Evolutionary conservation across 2,113 vertebrate species (phyloP).

Genomic region (Phocoena phocoena): DNA sequence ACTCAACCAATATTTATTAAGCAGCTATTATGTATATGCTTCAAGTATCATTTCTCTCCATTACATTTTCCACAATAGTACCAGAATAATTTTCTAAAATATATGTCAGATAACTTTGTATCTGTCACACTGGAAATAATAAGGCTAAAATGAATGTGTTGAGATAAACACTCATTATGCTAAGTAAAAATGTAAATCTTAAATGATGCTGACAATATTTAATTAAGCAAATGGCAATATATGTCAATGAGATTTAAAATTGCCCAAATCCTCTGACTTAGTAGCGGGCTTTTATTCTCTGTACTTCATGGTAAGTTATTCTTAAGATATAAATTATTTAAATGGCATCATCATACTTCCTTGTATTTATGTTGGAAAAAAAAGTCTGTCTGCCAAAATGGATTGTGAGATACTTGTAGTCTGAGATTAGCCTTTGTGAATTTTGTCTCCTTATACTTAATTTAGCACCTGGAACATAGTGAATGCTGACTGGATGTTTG

Average conservation of each 20-base stretch:
- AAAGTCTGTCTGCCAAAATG: background rate
- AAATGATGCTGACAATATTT: background rate
- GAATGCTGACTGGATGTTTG: background rate
- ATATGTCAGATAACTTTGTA: background rate
- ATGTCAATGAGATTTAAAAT: background rate
- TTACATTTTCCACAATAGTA: background rate
- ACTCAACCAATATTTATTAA: background rate
- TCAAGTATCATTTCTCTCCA: background rate
- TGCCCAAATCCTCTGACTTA: background rate
- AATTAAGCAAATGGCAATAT: constrained; percentile 21
- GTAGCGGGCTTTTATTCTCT: background rate
- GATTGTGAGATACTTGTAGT: background rate
- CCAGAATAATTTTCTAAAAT: background rate
- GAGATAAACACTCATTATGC: background rate
- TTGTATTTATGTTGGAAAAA: constrained; percentile 1
- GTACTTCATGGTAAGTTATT: background rate
- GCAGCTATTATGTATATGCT: background rate
- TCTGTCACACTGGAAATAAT: background rate
- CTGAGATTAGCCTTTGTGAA: background rate
- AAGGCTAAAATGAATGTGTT: background rate
- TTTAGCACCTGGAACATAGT: background rate
- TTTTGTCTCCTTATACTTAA: background rate
- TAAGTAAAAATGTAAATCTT: background rate
- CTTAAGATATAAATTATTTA: constrained; percentile 38
- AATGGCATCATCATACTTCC: background rate